Conservation (phyloP, 2,797 vertebrate species). For the Allobates femoralis region DNA sequence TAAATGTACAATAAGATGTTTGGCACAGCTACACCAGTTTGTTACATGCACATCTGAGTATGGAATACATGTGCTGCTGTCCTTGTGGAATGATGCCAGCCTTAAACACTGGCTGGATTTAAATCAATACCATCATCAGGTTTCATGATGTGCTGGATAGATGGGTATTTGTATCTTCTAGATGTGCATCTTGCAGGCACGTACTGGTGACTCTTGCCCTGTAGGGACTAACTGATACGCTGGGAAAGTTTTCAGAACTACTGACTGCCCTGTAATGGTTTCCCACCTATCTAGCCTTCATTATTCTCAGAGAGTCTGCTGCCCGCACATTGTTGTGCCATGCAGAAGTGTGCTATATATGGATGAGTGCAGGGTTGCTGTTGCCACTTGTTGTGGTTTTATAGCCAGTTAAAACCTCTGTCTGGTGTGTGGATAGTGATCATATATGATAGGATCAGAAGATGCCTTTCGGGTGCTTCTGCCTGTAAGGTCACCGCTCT, state of each 20-base stretch:
- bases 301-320: background rate
- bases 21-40: too few relatives aligned
- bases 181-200: background rate
- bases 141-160: background rate
- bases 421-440: background rate
- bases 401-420: background rate
- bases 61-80: too few relatives aligned
- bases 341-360: background rate
- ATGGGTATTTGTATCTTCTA: background rate
- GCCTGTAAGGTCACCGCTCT: conserved; percentile 39
- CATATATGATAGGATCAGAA: background rate
- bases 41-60: too few relatives aligned
- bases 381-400: background rate
- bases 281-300: background rate
- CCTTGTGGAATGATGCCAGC: background rate
- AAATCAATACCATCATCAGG: background rate
- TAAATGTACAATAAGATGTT: too few relatives aligned
- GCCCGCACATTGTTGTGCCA: background rate
- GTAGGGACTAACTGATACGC: background rate
- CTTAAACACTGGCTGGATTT: background rate
- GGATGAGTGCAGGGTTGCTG: background rate
- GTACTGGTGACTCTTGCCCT: background rate
- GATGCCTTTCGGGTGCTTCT: background rate
- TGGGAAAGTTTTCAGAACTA: background rate
- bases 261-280: background rate